Conservation (phyloP, 2,888 invertebrate species). For the Junonia oenone region DNA sequence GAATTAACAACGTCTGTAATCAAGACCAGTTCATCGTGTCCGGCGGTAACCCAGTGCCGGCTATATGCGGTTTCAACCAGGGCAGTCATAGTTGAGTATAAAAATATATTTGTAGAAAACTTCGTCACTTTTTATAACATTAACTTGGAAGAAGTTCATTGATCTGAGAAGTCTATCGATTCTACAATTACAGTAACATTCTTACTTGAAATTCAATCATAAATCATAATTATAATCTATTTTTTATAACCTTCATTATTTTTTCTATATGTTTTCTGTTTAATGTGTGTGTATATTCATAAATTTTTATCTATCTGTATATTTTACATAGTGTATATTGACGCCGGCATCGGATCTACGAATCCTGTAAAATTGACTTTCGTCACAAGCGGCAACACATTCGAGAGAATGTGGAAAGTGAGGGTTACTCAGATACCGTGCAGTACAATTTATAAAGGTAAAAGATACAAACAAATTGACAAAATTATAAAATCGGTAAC, state of each 20-base stretch:
- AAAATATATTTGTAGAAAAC: not conserved
- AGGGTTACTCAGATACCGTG: conserved; percentile 90
- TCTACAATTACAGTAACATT: no score
- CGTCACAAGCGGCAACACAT: conserved; percentile 87
- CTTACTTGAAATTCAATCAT: no score
- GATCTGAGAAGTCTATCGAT: no score
- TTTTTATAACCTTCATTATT: no score
- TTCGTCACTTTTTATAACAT: not conserved
- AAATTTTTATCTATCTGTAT: not conserved
- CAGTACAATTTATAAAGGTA: conserved; percentile 84
- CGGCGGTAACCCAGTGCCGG: conserved; percentile 88
- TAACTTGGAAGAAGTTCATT: no score
- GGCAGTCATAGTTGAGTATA: conserved; percentile 87
- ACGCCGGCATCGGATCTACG: conserved; percentile 86
- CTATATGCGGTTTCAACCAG: conserved; percentile 89
- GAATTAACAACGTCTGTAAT: conserved; percentile 87
- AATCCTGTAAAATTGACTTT: conserved; percentile 90
- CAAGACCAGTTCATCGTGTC: conserved; percentile 92
- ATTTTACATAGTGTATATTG: conserved; percentile 85
- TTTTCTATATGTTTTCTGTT: no score
- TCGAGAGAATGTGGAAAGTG: conserved; percentile 89
- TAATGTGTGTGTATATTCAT: no score
- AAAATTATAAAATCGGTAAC: no score
- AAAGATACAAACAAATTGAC: no score
- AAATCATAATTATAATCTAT: no score